Percentiles rank a stretch among this genome's conserved stretches.
phyloP scores from a whole-genome alignment of 2,888 invertebrate species.

The Thereva nobilitata region DNA sequence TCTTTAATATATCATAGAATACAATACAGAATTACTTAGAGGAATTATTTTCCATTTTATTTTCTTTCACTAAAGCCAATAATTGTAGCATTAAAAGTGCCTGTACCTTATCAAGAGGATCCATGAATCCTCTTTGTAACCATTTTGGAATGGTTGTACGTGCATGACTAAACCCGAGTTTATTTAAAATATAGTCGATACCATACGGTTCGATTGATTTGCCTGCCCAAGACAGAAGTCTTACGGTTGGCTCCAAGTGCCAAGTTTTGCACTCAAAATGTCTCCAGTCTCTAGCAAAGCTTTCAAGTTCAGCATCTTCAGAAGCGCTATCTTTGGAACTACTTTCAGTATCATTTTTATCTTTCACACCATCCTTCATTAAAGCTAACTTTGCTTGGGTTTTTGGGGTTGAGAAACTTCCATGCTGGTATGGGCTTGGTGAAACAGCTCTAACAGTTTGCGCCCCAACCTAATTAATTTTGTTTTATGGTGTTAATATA shows the following conservation, averaged over 20 bases:
- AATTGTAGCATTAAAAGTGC: slow-evolving; percentile 77
- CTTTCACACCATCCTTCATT: slow-evolving; percentile 49
- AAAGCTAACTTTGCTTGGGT: slow-evolving; percentile 50
- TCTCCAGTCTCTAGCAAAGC: slow-evolving; percentile 82
- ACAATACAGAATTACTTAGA: slow-evolving; percentile 6
- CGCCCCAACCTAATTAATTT: slow-evolving; percentile 49
- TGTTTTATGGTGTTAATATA: too few species aligned
- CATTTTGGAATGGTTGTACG: slow-evolving; percentile 99
- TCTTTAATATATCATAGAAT: background rate
- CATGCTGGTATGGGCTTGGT: slow-evolving; percentile 54
- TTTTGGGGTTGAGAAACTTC: slow-evolving; percentile 41
- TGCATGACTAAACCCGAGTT: slow-evolving; percentile 96
- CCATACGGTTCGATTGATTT: slow-evolving; percentile 98
- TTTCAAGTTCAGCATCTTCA: slow-evolving; percentile 60
- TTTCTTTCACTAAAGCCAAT: slow-evolving; percentile 65
- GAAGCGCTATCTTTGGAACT: background rate
- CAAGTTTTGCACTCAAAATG: slow-evolving; percentile 92
- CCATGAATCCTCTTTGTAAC: slow-evolving; percentile 98
- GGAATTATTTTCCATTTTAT: slow-evolving; percentile 50
- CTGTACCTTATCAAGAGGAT: slow-evolving; percentile 91
- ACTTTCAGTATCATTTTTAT: background rate
- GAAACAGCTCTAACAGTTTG: slow-evolving; percentile 56
- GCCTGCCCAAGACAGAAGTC: slow-evolving; percentile 86
- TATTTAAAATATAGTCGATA: slow-evolving; percentile 96
- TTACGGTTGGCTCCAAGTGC: slow-evolving; percentile 93